Conservation (phyloP, 2,797 vertebrate species). For the Crocidura indochinensis region DNA sequence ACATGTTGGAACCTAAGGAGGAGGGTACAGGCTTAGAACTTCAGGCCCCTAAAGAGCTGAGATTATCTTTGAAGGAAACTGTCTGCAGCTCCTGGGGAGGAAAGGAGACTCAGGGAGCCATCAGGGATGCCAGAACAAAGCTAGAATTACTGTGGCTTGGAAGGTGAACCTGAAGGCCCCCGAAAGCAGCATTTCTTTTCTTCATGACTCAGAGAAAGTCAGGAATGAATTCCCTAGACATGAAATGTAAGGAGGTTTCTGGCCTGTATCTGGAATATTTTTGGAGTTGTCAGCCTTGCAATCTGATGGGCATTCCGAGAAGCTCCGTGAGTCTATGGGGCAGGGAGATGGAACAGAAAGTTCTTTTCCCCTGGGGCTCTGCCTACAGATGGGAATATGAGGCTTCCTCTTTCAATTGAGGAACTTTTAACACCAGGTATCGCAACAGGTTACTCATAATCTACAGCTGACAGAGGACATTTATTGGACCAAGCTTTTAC, state of each 20-base stretch:
- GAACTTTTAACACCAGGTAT: slow-evolving; percentile 47
- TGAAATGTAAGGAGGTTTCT: slow-evolving; percentile 84
- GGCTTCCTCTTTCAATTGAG: slow-evolving; percentile 48
- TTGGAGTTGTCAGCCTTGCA: slow-evolving; percentile 81
- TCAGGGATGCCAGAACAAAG: slow-evolving; percentile 72
- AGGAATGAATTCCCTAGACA: slow-evolving; percentile 84
- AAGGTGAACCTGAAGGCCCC: slow-evolving; percentile 78
- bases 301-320: slow-evolving; percentile 81
- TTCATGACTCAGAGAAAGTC: slow-evolving; percentile 85
- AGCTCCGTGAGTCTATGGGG: slow-evolving; percentile 46
- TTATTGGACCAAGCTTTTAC: background rate
- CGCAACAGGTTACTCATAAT: background rate
- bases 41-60: slow-evolving; percentile 57
- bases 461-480: background rate
- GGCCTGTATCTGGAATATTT: slow-evolving; percentile 80
- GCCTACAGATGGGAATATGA: slow-evolving; percentile 44
- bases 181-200: slow-evolving; percentile 80
- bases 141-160: slow-evolving; percentile 84
- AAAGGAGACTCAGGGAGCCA: slow-evolving; percentile 43
- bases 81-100: slow-evolving; percentile 30
- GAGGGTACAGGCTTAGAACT: slow-evolving; percentile 42
- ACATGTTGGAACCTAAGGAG: background rate
- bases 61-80: slow-evolving; percentile 69
- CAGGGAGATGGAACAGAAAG: slow-evolving; percentile 73
- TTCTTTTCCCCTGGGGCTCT: slow-evolving; percentile 59